A percentile compares a stretch with the other conserved stretches of the same genome.
Conservation (phyloP, 1,140 invertebrate genomes). For the Meloidogyne hapla region DNA sequence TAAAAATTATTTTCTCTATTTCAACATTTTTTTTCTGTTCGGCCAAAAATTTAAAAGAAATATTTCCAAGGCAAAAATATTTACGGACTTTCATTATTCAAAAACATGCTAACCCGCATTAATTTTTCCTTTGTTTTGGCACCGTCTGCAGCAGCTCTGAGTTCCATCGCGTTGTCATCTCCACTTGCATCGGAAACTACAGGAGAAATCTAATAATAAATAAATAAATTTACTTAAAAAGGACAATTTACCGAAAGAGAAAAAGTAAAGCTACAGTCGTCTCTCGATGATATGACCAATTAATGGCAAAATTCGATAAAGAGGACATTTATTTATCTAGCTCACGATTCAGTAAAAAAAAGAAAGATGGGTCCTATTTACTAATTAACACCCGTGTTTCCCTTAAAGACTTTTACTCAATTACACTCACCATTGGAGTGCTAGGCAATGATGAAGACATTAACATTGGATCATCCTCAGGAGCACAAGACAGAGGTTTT, state of each 20-base stretch:
- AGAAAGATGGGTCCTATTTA: no score
- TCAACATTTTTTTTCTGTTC: no score
- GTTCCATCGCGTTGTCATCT: constrained; percentile 7
- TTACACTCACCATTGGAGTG: constrained; percentile 6
- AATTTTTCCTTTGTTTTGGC: not conserved
- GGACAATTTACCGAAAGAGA: no score
- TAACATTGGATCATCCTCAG: not conserved
- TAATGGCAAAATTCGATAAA: no score
- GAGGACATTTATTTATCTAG: no score
- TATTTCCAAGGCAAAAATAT: not conserved
- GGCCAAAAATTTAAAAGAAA: not conserved
- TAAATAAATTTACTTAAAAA: no score
- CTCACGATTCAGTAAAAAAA: no score
- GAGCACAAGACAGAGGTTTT: not conserved
- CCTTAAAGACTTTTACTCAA: no score
- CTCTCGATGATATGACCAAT: no score
- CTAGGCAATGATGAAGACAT: constrained; percentile 7
- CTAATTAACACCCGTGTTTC: no score
- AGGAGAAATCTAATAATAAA: constrained; percentile 18
- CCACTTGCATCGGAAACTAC: constrained; percentile 14
- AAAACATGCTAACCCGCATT: not conserved
- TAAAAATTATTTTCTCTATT: not conserved
- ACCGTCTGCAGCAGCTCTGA: not conserved
- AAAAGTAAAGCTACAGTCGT: no score
- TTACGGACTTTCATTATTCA: not conserved